Evolutionary conservation across 1,140 invertebrate species (phyloP).

Genomic region (Leptoteleia sp.): DNA sequence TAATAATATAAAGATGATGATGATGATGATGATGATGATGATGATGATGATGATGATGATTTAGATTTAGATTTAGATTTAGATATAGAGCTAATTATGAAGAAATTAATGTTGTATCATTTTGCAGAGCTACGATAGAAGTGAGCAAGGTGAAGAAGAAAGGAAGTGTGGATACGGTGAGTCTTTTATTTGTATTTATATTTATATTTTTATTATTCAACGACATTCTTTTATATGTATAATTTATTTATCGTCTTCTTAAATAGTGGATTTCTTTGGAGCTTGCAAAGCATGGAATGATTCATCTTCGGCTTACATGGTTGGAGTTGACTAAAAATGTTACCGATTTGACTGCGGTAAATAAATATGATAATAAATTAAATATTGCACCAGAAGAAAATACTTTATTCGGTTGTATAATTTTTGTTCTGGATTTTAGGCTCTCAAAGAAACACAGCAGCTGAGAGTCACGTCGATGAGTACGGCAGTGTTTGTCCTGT

Average conservation of each 20-base stretch:
- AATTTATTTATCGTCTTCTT: no score
- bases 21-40: no score
- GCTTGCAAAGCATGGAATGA: constrained; percentile 95
- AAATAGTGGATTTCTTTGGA: constrained; percentile 94
- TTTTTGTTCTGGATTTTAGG: no score
- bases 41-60: no score
- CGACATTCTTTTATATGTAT: no score
- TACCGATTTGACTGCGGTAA: constrained; percentile 88
- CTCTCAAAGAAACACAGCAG: constrained; percentile 88
- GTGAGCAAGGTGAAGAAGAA: constrained; percentile 85
- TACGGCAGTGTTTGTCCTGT: constrained; percentile 90
- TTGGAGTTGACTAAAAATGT: constrained; percentile 88
- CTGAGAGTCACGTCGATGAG: constrained; percentile 88
- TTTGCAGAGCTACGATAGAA: constrained; percentile 85
- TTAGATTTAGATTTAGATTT: no score
- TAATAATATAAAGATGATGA: no score
- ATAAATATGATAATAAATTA: no score
- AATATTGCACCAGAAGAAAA: no score
- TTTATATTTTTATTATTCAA: background rate
- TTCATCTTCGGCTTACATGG: constrained; percentile 94
- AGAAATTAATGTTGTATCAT: constrained; percentile 36
- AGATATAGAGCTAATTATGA: no score
- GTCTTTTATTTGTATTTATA: background rate
- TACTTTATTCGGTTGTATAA: no score
- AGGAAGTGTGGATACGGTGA: constrained; percentile 84